Conservation (phyloP, 2,797 vertebrate species). For the Antennarius maculatus region DNA sequence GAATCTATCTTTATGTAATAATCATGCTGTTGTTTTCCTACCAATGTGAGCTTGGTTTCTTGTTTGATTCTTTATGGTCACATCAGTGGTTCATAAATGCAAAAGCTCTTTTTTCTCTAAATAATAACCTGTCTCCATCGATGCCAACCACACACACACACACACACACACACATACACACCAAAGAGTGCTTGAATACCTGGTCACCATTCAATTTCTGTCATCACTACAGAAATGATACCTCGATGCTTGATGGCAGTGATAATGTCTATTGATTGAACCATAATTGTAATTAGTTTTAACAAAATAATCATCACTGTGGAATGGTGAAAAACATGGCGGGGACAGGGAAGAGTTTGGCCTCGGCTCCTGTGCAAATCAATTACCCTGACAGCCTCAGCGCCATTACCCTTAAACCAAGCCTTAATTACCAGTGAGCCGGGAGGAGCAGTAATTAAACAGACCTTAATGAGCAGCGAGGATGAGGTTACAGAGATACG, state of each 20-base stretch:
- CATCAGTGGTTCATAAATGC: neutral
- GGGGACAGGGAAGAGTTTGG: slow-evolving; percentile 41
- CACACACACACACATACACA: slow-evolving; percentile 18
- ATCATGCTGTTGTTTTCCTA: neutral
- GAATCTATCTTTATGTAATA: neutral
- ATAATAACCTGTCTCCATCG: neutral
- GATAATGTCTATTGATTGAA: slow-evolving; percentile 23
- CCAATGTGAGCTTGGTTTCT: neutral
- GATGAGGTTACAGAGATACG: slow-evolving; percentile 59
- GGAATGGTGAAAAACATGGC: slow-evolving; percentile 45
- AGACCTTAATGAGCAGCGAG: slow-evolving; percentile 58
- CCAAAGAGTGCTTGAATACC: slow-evolving; percentile 8
- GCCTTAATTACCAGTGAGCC: slow-evolving; percentile 67
- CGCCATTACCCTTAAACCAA: slow-evolving; percentile 60
- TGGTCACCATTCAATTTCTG: slow-evolving; percentile 19
- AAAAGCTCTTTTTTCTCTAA: neutral
- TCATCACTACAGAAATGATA: slow-evolving; percentile 22
- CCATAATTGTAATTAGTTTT: slow-evolving; percentile 33
- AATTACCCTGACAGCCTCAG: slow-evolving; percentile 68
- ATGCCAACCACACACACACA: slow-evolving; percentile 15
- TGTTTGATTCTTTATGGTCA: neutral
- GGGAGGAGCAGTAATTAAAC: slow-evolving; percentile 67
- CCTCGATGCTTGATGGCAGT: slow-evolving; percentile 14
- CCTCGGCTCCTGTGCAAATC: slow-evolving; percentile 56
- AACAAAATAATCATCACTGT: slow-evolving; percentile 39